phyloP scores from a whole-genome alignment of 2,797 vertebrate genomes.

The Phylloscopus collybita region DNA sequence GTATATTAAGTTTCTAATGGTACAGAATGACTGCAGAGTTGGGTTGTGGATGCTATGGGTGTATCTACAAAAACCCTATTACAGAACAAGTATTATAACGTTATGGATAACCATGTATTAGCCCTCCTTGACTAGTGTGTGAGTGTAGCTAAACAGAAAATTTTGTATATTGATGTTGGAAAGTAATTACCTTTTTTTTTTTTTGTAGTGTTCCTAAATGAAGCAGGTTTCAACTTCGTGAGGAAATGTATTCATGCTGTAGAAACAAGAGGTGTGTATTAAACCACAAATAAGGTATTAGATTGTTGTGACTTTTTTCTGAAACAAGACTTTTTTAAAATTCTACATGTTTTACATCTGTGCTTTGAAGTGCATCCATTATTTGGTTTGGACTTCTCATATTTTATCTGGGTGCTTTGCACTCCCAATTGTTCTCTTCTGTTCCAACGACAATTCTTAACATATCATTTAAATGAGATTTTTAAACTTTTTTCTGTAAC shows the following conservation, averaged over 20 bases:
- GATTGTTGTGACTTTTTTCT: neutral
- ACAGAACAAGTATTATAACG: neutral
- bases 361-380: neutral
- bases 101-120: neutral
- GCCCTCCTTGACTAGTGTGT: neutral
- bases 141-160: neutral
- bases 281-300: neutral
- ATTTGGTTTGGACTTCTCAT: neutral
- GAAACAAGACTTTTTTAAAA: neutral
- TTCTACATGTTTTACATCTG: neutral
- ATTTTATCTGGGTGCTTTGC: neutral
- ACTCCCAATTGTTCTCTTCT: neutral
- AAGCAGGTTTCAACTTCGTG: slow-evolving; percentile 94
- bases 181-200: neutral
- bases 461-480: rapidly evolving
- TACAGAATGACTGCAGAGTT: neutral
- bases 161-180: neutral
- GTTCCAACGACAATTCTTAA: neutral
- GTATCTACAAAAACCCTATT: neutral
- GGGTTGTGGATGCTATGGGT: neutral
- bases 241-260: slow-evolving; percentile 93
- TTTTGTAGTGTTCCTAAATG: slow-evolving; percentile 92
- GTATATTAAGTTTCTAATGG: neutral
- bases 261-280: slow-evolving; percentile 86
- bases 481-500: neutral